Conservation (phyloP, 2,113 vertebrate species). For the Zingel zingel region DNA sequence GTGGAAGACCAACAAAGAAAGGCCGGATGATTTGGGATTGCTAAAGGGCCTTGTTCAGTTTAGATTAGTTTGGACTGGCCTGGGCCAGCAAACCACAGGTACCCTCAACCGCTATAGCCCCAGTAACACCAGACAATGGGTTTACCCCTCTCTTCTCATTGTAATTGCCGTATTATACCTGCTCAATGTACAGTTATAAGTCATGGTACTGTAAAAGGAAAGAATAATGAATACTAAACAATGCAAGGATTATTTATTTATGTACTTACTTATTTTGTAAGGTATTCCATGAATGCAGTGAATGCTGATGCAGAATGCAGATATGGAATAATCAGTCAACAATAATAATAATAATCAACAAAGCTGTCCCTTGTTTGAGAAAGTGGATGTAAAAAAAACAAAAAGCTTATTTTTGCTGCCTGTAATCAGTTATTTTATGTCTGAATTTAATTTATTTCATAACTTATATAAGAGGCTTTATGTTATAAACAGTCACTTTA, state of each 20-base stretch:
- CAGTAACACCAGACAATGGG: constrained; percentile 72
- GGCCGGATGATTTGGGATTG: constrained; percentile 45
- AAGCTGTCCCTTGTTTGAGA: constrained; percentile 61
- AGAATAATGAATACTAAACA: constrained; percentile 68
- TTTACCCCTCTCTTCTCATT: constrained; percentile 52
- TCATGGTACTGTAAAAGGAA: constrained; percentile 82
- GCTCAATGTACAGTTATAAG: constrained; percentile 77
- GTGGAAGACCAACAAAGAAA: constrained; percentile 60
- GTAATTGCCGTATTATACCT: constrained; percentile 75
- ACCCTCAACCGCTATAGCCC: constrained; percentile 30
- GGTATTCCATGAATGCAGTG: constrained; percentile 75
- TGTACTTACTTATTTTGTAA: constrained; percentile 81
- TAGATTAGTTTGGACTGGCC: constrained; percentile 41
- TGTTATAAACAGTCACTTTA: constrained; percentile 66
- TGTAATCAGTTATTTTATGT: constrained; percentile 66
- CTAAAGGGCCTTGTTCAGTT: constrained; percentile 41
- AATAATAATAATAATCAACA: no score
- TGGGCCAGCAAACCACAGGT: constrained; percentile 52
- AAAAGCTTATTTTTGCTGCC: constrained; percentile 69
- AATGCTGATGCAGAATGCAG: constrained; percentile 75
- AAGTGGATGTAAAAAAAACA: constrained; percentile 67
- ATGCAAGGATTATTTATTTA: constrained; percentile 81
- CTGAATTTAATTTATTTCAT: constrained; percentile 68
- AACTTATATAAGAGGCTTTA: constrained; percentile 69
- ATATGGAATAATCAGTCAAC: constrained; percentile 74